Evolutionary conservation across 2,113 vertebrate genomes (phyloP).

Genomic region (Synchiropus splendidus): DNA sequence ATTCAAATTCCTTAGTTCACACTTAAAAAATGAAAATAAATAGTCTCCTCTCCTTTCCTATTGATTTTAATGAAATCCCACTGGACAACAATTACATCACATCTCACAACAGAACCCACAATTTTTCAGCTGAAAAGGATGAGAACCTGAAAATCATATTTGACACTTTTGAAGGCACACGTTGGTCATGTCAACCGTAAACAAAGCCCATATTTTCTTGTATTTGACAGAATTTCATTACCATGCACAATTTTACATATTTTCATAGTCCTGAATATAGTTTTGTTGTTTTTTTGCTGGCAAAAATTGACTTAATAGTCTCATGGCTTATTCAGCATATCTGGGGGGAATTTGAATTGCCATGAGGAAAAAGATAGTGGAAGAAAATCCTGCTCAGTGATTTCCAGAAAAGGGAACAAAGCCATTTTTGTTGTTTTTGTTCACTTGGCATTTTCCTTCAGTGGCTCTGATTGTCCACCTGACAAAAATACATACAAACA

Average conservation of each 20-base stretch:
- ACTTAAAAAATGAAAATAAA: too few relatives aligned
- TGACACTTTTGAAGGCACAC: slow-evolving; percentile 83
- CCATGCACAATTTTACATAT: slow-evolving; percentile 39
- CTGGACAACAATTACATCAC: slow-evolving; percentile 39
- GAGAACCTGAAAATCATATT: slow-evolving; percentile 67
- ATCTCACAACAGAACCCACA: slow-evolving; percentile 66
- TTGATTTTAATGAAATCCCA: slow-evolving; percentile 39
- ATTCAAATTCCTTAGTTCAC: too few relatives aligned
- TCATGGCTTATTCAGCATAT: too few relatives aligned
- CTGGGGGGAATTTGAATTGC: too few relatives aligned
- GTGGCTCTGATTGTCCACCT: too few relatives aligned
- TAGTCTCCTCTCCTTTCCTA: slow-evolving; percentile 1
- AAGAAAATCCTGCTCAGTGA: too few relatives aligned
- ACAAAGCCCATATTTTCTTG: slow-evolving; percentile 51
- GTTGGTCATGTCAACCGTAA: slow-evolving; percentile 73
- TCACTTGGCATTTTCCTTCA: too few relatives aligned
- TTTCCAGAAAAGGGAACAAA: too few relatives aligned
- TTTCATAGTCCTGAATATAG: slow-evolving; percentile 58
- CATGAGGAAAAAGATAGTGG: too few relatives aligned
- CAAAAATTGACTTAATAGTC: too few relatives aligned
- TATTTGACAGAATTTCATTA: slow-evolving; percentile 25
- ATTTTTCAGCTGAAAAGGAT: slow-evolving; percentile 66
- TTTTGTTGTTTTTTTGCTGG: slow-evolving; percentile 17
- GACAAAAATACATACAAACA: too few relatives aligned
- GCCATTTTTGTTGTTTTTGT: too few relatives aligned